Conservation (phyloP, 1,140 invertebrate genomes). For the Eurosta solidaginis region DNA sequence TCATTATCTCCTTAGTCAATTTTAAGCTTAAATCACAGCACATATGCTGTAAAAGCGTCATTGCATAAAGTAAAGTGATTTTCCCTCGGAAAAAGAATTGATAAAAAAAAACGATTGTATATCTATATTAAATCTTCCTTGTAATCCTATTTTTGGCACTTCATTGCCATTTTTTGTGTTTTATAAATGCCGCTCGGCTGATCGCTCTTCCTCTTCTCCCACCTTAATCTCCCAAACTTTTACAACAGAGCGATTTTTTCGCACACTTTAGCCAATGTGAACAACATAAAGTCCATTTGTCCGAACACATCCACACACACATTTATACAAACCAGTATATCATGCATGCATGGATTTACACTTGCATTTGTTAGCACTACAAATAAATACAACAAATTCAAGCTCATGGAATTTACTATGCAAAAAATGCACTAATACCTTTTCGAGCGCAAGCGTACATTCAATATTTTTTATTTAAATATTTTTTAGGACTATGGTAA, state of each 20-base stretch:
- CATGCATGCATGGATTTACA: neutral
- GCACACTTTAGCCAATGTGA: neutral
- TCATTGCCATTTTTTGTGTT: neutral
- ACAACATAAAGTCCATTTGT: neutral
- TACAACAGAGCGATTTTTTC: conserved; percentile 7
- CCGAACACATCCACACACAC: neutral
- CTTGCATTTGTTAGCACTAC: neutral
- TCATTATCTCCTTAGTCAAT: too few species aligned
- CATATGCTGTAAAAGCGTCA: too few species aligned
- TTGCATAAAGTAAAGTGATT: neutral
- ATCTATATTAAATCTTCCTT: neutral
- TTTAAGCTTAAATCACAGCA: neutral
- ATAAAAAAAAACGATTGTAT: neutral
- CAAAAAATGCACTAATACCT: conserved; percentile 16
- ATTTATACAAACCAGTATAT: neutral
- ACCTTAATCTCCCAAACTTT: conserved; percentile 12
- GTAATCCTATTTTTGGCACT: neutral
- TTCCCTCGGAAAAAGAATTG: neutral
- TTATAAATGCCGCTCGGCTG: neutral
- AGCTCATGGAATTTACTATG: neutral
- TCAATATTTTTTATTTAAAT: neutral
- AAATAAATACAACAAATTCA: conserved; percentile 1
- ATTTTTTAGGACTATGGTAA: neutral
- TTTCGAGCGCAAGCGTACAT: neutral
- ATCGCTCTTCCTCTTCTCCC: neutral